phyloP scores from a whole-genome alignment of 2,888 invertebrate species.

The Antheraea yamamai region DNA sequence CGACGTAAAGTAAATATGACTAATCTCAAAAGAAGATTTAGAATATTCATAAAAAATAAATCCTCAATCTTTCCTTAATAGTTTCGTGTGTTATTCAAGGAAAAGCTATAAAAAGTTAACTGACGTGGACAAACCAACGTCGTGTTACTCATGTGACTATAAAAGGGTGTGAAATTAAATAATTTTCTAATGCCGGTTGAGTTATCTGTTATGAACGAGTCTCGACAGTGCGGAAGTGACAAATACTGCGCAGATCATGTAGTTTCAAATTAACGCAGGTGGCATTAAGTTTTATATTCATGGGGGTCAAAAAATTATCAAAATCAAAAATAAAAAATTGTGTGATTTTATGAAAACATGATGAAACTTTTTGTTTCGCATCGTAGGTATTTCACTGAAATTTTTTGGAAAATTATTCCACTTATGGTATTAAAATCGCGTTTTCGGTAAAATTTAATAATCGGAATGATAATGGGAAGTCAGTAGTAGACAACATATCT shows the following conservation, averaged over 20 bases:
- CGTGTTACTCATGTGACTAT: background rate
- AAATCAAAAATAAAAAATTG: background rate
- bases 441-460: no score
- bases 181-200: background rate
- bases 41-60: background rate
- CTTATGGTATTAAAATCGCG: no score
- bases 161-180: constrained; percentile 11
- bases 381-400: no score
- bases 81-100: background rate
- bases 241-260: background rate
- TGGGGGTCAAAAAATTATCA: background rate
- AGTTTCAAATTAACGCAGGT: background rate
- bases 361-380: no score
- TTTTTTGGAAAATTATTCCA: no score
- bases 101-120: background rate
- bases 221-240: constrained; percentile 7
- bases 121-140: background rate
- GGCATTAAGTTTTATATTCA: background rate
- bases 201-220: background rate
- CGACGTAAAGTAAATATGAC: no score
- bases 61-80: background rate
- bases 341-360: no score
- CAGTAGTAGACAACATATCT: no score
- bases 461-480: no score
- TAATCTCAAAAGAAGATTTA: no score